phyloP scores from a whole-genome alignment of 2,888 invertebrate species.

The Meiosimyza decipiens region DNA sequence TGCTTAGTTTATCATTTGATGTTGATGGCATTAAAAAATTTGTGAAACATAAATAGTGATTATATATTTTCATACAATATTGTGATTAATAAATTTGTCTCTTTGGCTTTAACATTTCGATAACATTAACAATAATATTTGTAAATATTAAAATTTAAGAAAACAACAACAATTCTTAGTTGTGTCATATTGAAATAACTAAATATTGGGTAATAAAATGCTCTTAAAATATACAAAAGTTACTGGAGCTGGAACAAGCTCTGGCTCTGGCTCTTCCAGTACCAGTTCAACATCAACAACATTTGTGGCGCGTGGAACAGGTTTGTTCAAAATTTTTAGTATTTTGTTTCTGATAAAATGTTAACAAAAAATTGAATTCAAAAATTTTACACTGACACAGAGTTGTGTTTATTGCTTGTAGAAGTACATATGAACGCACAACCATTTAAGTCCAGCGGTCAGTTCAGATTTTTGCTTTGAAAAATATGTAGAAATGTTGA shows the following conservation, averaged over 20 bases:
- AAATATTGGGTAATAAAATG: conserved; percentile 48
- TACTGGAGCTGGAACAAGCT: conserved; percentile 54
- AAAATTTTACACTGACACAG: too few relatives aligned
- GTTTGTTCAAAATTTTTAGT: conserved; percentile 50
- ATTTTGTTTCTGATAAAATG: not conserved
- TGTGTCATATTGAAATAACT: not conserved
- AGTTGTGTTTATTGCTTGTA: too few relatives aligned
- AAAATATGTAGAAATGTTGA: too few relatives aligned
- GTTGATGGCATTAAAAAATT: not conserved
- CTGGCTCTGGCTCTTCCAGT: conserved; percentile 53
- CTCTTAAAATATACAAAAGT: conserved; percentile 60
- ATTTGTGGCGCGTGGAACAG: conserved; percentile 59
- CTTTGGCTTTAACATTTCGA: too few relatives aligned
- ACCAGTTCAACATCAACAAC: conserved; percentile 53
- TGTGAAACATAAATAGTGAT: not conserved
- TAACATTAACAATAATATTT: too few relatives aligned
- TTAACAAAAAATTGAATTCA: too few relatives aligned
- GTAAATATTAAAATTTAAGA: not conserved
- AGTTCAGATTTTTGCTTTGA: too few relatives aligned
- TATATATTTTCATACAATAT: too few relatives aligned
- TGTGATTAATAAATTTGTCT: too few relatives aligned
- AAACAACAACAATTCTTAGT: conserved; percentile 33
- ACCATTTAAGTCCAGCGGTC: too few relatives aligned
- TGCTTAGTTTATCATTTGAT: too few relatives aligned
- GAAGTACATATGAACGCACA: too few relatives aligned